Evolutionary conservation across 2,113 vertebrate species (phyloP).

Genomic region (Dasyurus viverrinus): DNA sequence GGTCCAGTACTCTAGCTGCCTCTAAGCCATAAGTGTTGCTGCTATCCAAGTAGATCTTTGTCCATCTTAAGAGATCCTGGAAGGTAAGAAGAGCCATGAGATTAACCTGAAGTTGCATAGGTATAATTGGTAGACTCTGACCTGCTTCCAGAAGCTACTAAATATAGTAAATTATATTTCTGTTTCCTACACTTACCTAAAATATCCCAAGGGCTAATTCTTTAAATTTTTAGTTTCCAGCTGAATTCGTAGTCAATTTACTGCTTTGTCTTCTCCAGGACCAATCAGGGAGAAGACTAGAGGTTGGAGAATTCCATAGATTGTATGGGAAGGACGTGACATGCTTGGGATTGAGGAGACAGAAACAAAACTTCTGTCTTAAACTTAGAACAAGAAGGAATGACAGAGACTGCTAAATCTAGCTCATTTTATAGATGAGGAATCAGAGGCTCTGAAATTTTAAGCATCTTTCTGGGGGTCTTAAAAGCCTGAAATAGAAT

Average conservation of each 20-base stretch:
- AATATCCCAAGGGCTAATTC: neutral
- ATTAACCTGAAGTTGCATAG: neutral
- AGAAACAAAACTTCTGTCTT: too few relatives aligned
- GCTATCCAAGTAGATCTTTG: neutral
- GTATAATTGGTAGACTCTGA: neutral
- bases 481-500: too few relatives aligned
- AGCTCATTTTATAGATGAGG: too few relatives aligned
- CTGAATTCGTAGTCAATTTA: neutral
- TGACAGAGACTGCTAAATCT: too few relatives aligned
- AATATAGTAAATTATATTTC: neutral
- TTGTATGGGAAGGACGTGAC: neutral
- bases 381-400: too few relatives aligned
- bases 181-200: neutral
- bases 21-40: neutral
- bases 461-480: too few relatives aligned
- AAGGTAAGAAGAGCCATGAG: neutral
- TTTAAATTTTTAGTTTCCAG: neutral
- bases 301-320: neutral
- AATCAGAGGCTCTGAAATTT: too few relatives aligned
- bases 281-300: neutral
- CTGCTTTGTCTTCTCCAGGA: neutral
- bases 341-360: neutral
- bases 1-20: neutral
- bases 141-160: neutral
- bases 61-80: neutral